A percentile compares a stretch with the other conserved stretches of the same genome.
phyloP scores from a whole-genome alignment of 2,888 invertebrate genomes.

The Drosophila melanocephala region DNA sequence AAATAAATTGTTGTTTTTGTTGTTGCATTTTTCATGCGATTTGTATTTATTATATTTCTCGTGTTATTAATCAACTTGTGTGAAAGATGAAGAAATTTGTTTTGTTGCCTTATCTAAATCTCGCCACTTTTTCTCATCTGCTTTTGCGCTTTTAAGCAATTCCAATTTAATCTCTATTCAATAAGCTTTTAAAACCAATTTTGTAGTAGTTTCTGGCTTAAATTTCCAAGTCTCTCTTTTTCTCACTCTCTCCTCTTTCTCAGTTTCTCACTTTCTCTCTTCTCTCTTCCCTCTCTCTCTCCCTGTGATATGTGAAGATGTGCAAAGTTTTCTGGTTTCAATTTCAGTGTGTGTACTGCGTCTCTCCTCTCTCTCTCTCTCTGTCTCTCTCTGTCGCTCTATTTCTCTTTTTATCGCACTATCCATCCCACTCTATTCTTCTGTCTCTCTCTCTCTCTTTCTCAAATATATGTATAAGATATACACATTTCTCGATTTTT shows the following conservation, averaged over 20 bases:
- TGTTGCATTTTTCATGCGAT: neutral
- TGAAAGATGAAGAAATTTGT: neutral
- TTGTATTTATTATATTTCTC: neutral
- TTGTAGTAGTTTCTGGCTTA: neutral
- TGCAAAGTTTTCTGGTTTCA: neutral
- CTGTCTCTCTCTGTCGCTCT: neutral
- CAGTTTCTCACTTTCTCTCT: neutral
- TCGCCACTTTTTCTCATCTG: neutral
- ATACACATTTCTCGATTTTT: constrained; percentile 8
- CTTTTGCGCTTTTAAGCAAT: neutral
- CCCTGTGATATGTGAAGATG: neutral
- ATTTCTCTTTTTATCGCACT: neutral
- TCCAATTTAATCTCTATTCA: neutral
- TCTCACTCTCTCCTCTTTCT: neutral
- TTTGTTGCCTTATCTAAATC: neutral
- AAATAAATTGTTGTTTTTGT: neutral
- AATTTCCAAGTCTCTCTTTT: neutral
- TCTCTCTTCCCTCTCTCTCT: neutral
- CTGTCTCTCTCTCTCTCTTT: neutral
- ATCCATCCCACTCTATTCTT: neutral
- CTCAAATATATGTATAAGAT: neutral
- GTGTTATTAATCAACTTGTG: neutral
- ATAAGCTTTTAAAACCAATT: neutral
- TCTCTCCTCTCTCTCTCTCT: neutral
- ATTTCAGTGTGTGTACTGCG: neutral